These are phyloP conservation scores for Euclidia mi DNA, from an alignment of 2,888 invertebrate species.

Conservation along the genomic window DNA sequence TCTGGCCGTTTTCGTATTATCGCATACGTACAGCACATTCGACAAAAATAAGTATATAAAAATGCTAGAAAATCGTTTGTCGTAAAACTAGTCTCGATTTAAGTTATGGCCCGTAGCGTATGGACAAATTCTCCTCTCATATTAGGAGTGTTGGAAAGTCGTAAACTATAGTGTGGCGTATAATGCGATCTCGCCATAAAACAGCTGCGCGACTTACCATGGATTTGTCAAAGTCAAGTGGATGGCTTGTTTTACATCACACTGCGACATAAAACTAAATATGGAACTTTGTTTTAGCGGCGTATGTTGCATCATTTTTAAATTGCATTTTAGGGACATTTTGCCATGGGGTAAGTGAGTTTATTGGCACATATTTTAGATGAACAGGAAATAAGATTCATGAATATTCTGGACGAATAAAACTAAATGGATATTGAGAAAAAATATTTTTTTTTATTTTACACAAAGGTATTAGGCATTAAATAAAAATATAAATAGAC, in stretches of 20 bases:
- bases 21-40: slow-evolving; percentile 13
- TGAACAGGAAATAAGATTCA: too few species aligned
- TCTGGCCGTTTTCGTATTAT: background rate
- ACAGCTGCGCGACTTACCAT: slow-evolving; percentile 48
- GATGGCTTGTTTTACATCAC: slow-evolving; percentile 9
- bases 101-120: slow-evolving; percentile 70
- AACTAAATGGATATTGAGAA: too few species aligned
- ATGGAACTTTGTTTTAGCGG: background rate
- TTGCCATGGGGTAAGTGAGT: too few species aligned
- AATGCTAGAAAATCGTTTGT: slow-evolving; percentile 62
- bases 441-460: too few species aligned
- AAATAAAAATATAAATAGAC: too few species aligned
- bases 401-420: too few species aligned
- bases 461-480: too few species aligned
- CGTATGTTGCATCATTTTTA: background rate
- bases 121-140: slow-evolving; percentile 76
- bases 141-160: slow-evolving; percentile 72
- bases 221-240: slow-evolving; percentile 37
- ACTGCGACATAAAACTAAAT: slow-evolving; percentile 7
- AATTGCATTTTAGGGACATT: too few species aligned
- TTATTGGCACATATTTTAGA: too few species aligned
- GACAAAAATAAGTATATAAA: slow-evolving; percentile 39
- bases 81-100: slow-evolving; percentile 73
- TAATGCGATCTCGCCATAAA: slow-evolving; percentile 73
- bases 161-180: slow-evolving; percentile 70